These are phyloP conservation scores for Drosophila albomicans DNA, from an alignment of 1,140 invertebrate species.

Conservation along the genomic window DNA sequence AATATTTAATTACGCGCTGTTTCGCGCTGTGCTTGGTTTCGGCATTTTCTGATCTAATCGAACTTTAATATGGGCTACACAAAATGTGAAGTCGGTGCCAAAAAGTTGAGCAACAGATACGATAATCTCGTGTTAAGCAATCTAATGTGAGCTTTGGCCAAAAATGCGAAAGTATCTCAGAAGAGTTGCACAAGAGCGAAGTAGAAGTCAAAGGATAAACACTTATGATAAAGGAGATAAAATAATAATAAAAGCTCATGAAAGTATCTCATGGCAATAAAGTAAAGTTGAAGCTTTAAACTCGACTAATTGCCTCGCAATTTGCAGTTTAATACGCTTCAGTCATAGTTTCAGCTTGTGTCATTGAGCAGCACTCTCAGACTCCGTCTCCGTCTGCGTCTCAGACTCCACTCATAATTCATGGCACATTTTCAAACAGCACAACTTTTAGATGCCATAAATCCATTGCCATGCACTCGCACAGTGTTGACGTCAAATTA, in stretches of 20 bases:
- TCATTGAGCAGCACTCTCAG: conserved; percentile 25
- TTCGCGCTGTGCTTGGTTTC: conserved; percentile 52
- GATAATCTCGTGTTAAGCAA: conserved; percentile 22
- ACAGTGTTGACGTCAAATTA: conserved; percentile 72
- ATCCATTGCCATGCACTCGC: conserved; percentile 69
- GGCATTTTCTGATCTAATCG: conserved; percentile 71
- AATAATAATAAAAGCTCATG: not conserved
- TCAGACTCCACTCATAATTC: conserved; percentile 46
- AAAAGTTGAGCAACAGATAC: conserved; percentile 22
- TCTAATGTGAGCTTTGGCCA: not conserved
- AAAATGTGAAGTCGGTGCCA: conserved; percentile 44
- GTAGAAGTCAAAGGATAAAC: not conserved
- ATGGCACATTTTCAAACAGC: conserved; percentile 51
- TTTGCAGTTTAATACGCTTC: not conserved
- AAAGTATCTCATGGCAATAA: not conserved
- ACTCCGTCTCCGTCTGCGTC: not conserved
- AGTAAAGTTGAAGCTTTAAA: not conserved
- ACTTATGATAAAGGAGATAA: not conserved
- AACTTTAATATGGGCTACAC: conserved; percentile 60
- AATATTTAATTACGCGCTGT: conserved; percentile 79
- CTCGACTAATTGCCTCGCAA: conserved; percentile 1
- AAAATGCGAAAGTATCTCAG: conserved; percentile 17
- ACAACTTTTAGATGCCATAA: conserved; percentile 56
- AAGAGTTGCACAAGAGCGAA: conserved; percentile 6
- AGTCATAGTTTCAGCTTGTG: conserved; percentile 26